These are phyloP conservation scores for Glyptemys insculpta DNA, from an alignment of 2,797 vertebrate genomes.

Conservation along the genomic window DNA sequence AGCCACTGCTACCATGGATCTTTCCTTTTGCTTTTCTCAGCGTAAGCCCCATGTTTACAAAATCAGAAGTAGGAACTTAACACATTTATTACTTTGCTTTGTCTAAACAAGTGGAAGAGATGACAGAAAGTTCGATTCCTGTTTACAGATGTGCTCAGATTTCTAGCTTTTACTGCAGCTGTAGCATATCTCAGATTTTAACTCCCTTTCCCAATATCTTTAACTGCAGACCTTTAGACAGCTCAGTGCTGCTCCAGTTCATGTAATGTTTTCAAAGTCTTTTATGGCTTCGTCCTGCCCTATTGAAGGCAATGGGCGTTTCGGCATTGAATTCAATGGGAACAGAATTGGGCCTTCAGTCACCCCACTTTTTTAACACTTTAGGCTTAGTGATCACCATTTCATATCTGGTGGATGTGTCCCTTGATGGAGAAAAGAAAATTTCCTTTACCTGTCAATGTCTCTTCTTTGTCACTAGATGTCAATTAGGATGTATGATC, in stretches of 20 bases:
- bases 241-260: not conserved
- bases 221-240: not conserved
- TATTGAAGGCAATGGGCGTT: not conserved
- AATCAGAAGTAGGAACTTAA: not conserved
- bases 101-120: not conserved
- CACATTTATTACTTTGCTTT: slow-evolving; percentile 5
- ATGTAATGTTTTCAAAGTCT: not conserved
- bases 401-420: not conserved
- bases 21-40: not conserved
- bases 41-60: not conserved
- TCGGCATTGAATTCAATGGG: not conserved
- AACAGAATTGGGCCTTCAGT: not conserved
- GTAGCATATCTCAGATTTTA: not conserved
- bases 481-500: not conserved
- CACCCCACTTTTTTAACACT: not conserved
- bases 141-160: not conserved
- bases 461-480: not conserved
- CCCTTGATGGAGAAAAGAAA: not conserved
- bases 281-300: not conserved
- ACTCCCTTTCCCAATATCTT: not conserved
- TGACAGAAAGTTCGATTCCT: not conserved
- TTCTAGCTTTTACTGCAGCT: not conserved
- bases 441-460: not conserved
- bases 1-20: not conserved
- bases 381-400: not conserved